Evolutionary conservation across 1,140 invertebrate genomes (phyloP), one percentile per base, ranked within the genome.

Genomic region (Hyles vespertilio): DNA sequence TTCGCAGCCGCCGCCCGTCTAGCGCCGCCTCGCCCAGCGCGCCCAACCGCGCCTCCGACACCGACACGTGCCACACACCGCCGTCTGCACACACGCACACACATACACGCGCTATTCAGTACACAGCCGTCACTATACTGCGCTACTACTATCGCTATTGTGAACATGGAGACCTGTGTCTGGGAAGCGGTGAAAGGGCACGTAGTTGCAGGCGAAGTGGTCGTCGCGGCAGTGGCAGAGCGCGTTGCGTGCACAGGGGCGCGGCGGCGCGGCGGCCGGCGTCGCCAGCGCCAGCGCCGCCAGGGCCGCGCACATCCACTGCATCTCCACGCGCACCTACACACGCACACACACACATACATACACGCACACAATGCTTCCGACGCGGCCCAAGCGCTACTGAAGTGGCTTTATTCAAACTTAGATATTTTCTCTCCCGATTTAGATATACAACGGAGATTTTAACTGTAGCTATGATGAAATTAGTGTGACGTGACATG

Each of bases 151-250:
- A 56, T 5, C 22, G 22, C 22, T 22, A 22, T 22, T 22, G 22
- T 22, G 22, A 22, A 22, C 22, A 22, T 22, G 22, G 22, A 6
- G 46, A 79, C 77, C 73, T 45, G 70, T 77, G 5, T 73, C 69
- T 2, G 79, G 79, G 10, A 81, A 81, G 11, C 72, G 63, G 51
- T 77, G 67, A 52, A 77, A 79, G n/a, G 74, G 74, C 50, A 81
- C 68, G 45, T 54, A 57, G 68, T 70, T 69, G 65, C 79, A 81
- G 36, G 70, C 67, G 51, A 77, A 59, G 59, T 75, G 78, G 58
- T 79, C 74, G 32, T 51, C 59, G 58, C 69, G 68, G 61, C 78
- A 78, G 9, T 65, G 58, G 61, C 78, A 81, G 8, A 77, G 68
- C 52, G 70, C 61, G 55, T 67, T 69, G 57, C 62, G 49, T 40